A percentile compares a stretch with the other conserved stretches of the same genome.
These are phyloP conservation scores for Solenopsis fugax DNA, from an alignment of 1,140 invertebrate species.

Conservation along the genomic window DNA sequence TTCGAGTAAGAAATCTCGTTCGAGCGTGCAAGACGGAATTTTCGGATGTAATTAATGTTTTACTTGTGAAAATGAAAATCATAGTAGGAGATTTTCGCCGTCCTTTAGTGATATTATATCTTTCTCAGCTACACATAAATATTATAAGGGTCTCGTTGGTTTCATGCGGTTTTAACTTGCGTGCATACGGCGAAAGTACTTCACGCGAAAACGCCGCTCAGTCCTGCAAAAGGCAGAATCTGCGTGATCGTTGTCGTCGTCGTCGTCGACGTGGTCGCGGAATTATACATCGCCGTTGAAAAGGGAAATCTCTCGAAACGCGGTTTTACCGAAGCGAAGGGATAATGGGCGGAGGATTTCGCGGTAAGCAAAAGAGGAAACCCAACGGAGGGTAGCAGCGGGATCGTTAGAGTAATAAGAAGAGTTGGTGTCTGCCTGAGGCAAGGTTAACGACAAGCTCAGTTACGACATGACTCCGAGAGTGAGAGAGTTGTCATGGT, in stretches of 20 bases:
- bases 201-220: constrained; percentile 29
- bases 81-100: not conserved
- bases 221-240: not conserved
- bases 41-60: constrained; percentile 45
- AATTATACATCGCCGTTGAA: constrained; percentile 55
- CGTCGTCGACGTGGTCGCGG: not conserved
- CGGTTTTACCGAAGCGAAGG: constrained; percentile 67
- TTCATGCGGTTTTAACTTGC: constrained; percentile 11
- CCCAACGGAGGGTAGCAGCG: not conserved
- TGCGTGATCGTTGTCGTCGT: not conserved
- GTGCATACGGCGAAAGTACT: not conserved
- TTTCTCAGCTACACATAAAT: constrained; percentile 35
- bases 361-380: constrained; percentile 37
- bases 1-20: not conserved
- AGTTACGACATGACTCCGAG: constrained; percentile 12
- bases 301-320: constrained; percentile 66
- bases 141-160: not conserved
- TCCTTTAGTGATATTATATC: not conserved
- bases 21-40: not conserved
- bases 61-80: not conserved
- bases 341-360: constrained; percentile 68
- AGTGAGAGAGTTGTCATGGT: constrained; percentile 14
- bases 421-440: constrained; percentile 49
- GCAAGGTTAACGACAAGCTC: constrained; percentile 67
- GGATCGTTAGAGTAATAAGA: constrained; percentile 72